Conservation (phyloP, 2,113 vertebrate genomes). For the Poecile atricapillus region DNA sequence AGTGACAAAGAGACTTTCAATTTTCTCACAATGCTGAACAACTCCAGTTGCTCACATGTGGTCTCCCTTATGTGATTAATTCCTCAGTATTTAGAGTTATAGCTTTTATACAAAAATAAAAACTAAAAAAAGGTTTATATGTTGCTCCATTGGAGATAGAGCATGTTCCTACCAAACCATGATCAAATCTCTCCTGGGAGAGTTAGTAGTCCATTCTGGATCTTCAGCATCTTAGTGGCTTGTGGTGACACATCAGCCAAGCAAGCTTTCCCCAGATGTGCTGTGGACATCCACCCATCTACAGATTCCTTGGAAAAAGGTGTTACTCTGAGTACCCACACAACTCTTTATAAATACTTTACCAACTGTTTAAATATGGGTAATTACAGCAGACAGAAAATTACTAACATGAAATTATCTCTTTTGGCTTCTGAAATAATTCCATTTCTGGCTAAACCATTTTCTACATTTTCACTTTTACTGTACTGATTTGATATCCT, state of each 20-base stretch:
- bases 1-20: not conserved
- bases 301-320: not conserved
- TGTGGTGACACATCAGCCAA: not conserved
- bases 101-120: not conserved
- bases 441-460: not conserved
- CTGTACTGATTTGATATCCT: not conserved
- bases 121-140: not conserved
- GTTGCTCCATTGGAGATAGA: not conserved
- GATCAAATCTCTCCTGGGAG: not conserved
- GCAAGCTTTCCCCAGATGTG: not conserved
- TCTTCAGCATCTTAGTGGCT: not conserved
- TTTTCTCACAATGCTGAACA: not conserved
- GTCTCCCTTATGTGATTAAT: not conserved
- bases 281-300: not conserved
- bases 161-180: not conserved
- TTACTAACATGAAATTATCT: not conserved
- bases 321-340: not conserved
- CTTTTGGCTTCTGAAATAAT: not conserved
- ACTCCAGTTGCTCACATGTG: not conserved
- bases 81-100: not conserved
- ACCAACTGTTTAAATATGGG: not conserved
- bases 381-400: not conserved
- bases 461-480: not conserved
- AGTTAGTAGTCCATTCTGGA: not conserved
- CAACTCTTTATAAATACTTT: not conserved